phyloP scores from a whole-genome alignment of 2,113 vertebrate genomes.

The Cochlearius cochlearius region DNA sequence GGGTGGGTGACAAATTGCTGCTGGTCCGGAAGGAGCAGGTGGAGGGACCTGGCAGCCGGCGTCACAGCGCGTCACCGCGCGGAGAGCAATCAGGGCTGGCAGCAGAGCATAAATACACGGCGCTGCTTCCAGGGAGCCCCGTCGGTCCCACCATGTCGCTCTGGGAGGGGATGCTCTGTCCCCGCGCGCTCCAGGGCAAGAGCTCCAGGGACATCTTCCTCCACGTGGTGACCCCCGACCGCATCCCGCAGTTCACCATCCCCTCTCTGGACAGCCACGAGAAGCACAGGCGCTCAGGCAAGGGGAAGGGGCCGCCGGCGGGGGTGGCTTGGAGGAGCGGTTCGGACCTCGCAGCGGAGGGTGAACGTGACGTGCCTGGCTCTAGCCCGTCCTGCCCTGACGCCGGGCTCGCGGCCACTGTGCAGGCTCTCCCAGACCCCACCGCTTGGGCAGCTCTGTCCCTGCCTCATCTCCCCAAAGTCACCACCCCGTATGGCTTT shows the following conservation, averaged over 20 bases:
- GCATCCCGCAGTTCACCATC: constrained; percentile 78
- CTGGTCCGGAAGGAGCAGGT: background rate
- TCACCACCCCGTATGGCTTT: constrained; percentile 76
- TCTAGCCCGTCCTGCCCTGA: background rate
- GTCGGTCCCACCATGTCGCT: background rate
- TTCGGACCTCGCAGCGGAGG: constrained; percentile 20
- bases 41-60: background rate
- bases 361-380: accelerated
- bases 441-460: constrained; percentile 65
- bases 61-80: background rate
- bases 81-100: background rate
- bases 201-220: background rate
- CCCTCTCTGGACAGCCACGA: constrained; percentile 65
- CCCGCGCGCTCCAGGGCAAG: background rate
- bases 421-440: constrained; percentile 50
- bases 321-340: background rate
- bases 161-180: background rate
- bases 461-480: constrained; percentile 72
- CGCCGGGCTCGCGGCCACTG: accelerated
- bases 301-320: background rate
- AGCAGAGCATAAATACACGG: background rate
- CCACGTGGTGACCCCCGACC: constrained; percentile 72
- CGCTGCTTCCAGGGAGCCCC: background rate
- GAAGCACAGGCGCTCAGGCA: background rate
- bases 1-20: background rate